Evolutionary conservation across 2,888 invertebrate genomes (phyloP).

Genomic region (Molorchus minor): DNA sequence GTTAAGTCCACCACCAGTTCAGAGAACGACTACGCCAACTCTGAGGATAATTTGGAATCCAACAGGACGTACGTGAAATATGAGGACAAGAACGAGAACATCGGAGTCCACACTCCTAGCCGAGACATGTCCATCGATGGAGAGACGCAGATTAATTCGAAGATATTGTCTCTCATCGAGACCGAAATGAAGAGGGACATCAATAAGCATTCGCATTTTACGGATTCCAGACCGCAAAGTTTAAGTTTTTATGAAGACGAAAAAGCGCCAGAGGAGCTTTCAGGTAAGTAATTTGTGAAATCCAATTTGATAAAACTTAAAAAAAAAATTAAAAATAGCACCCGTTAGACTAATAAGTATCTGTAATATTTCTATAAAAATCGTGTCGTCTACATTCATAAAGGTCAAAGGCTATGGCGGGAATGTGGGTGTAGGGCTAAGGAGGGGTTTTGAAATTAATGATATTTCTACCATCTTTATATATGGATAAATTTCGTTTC

Average conservation of each 20-base stretch:
- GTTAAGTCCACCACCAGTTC: constrained; percentile 55
- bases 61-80: constrained; percentile 16
- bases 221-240: constrained; percentile 62
- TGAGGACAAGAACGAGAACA: constrained; percentile 55
- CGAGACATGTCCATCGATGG: constrained; percentile 64
- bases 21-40: constrained; percentile 46
- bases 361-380: no score
- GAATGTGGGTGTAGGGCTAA: no score
- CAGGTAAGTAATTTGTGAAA: constrained; percentile 46
- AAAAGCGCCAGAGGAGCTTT: constrained; percentile 61
- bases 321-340: no score
- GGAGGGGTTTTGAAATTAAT: no score
- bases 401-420: no score
- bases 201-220: constrained; percentile 61
- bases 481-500: no score
- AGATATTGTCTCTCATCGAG: constrained; percentile 60
- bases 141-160: constrained; percentile 68
- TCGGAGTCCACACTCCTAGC: constrained; percentile 57
- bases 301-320: not conserved
- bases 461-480: no score
- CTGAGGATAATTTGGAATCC: constrained; percentile 44
- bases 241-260: constrained; percentile 63
- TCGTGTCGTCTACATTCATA: no score
- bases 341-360: no score
- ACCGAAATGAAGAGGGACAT: constrained; percentile 61